phyloP scores from a whole-genome alignment of 1,140 invertebrate species.

The Propsilocerus akamusi region DNA sequence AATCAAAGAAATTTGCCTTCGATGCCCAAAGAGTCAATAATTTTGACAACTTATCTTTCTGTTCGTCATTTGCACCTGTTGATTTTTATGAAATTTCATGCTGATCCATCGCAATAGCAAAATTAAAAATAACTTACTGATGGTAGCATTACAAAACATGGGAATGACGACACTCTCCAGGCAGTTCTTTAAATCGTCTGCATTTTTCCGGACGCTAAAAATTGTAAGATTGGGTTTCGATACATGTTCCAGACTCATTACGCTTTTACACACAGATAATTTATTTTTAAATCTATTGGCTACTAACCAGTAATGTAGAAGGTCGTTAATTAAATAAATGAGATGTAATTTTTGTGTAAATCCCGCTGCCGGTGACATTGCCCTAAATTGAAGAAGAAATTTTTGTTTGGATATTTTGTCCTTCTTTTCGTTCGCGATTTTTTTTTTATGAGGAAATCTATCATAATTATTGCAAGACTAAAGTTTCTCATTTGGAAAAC shows the following conservation, averaged over 20 bases:
- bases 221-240: constrained; percentile 13
- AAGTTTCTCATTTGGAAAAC: too few species aligned
- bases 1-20: constrained; percentile 84
- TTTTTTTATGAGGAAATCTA: too few species aligned
- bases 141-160: constrained; percentile 85
- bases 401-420: too few species aligned
- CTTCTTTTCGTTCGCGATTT: too few species aligned
- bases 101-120: neutral
- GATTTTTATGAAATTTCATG: constrained; percentile 8
- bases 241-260: constrained; percentile 3
- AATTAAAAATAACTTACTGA: constrained; percentile 31
- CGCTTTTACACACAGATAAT: constrained; percentile 5
- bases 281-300: constrained; percentile 9
- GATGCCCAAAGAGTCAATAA: constrained; percentile 87
- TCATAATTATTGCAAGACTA: too few species aligned
- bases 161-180: constrained; percentile 88
- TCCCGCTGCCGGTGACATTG: constrained; percentile 51
- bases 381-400: constrained; percentile 34
- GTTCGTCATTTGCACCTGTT: constrained; percentile 64
- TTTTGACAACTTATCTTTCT: constrained; percentile 78
- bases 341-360: constrained; percentile 89
- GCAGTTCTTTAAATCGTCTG: constrained; percentile 73
- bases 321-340: constrained; percentile 95
- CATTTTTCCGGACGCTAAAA: constrained; percentile 82
- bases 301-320: constrained; percentile 90